These are phyloP conservation scores for Sturnus vulgaris DNA, from an alignment of 2,113 vertebrate species.

Conservation along the genomic window DNA sequence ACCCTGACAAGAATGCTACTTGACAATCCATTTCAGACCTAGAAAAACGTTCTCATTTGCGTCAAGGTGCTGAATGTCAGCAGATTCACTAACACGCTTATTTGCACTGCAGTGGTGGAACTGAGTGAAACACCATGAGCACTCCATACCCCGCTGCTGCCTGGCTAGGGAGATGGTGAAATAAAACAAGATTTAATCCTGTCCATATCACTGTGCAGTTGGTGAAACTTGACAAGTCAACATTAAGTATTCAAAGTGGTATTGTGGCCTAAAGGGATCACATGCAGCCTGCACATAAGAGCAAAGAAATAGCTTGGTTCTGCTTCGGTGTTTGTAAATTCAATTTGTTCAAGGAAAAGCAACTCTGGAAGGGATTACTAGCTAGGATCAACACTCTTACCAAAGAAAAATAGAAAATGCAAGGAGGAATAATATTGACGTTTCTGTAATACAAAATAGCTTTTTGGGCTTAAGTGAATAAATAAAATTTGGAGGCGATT, in stretches of 20 bases:
- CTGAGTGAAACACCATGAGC: background rate
- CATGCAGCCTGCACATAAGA: background rate
- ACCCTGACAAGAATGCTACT: conserved; percentile 23
- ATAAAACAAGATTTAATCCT: conserved; percentile 15
- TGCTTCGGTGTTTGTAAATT: conserved; percentile 43
- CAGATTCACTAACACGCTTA: conserved; percentile 28
- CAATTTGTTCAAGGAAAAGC: conserved; percentile 64
- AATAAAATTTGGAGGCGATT: background rate
- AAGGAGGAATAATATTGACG: conserved; percentile 35
- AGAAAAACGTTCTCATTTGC: background rate
- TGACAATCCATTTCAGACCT: conserved; percentile 26
- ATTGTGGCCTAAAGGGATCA: conserved; percentile 13
- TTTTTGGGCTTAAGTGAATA: conserved; percentile 10
- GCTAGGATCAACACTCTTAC: conserved; percentile 29
- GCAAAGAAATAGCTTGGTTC: conserved; percentile 34
- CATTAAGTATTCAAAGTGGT: conserved; percentile 45
- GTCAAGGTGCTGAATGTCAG: background rate
- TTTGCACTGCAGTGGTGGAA: background rate
- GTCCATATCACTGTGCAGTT: background rate
- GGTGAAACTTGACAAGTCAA: conserved; percentile 30
- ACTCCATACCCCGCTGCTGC: background rate
- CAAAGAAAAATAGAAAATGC: conserved; percentile 35
- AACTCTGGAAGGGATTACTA: conserved; percentile 54
- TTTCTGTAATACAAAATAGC: conserved; percentile 26
- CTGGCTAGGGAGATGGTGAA: background rate